These are phyloP conservation scores for Aegithalos caudatus DNA, from an alignment of 2,113 vertebrate genomes.

Conservation along the genomic window DNA sequence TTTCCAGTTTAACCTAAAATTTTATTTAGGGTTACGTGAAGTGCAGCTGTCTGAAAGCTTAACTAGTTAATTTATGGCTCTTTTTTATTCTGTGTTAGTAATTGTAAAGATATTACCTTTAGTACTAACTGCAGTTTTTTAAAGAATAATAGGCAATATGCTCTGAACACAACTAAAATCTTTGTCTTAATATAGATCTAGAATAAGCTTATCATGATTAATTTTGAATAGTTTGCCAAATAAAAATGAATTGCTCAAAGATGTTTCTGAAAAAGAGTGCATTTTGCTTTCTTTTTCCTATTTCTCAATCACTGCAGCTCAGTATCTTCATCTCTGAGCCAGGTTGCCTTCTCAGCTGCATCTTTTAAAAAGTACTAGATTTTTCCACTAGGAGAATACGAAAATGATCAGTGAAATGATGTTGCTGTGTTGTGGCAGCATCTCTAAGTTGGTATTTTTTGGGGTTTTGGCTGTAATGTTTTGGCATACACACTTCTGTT, in stretches of 20 bases:
- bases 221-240: neutral
- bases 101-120: neutral
- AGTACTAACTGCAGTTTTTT: neutral
- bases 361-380: neutral
- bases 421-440: neutral
- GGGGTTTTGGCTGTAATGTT: neutral
- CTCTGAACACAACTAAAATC: neutral
- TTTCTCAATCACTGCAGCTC: neutral
- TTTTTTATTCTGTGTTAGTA: neutral
- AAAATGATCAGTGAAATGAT: neutral
- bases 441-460: neutral
- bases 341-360: neutral
- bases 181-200: neutral
- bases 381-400: neutral
- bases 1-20: neutral
- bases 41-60: neutral
- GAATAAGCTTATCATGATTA: neutral
- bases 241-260: neutral
- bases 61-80: neutral
- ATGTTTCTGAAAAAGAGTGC: neutral
- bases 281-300: neutral
- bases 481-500: neutral
- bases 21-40: neutral
- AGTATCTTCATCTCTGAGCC: neutral
- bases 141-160: neutral